Evolutionary conservation across 2,113 vertebrate genomes (phyloP).

Genomic region (Nycticryphes semicollaris): DNA sequence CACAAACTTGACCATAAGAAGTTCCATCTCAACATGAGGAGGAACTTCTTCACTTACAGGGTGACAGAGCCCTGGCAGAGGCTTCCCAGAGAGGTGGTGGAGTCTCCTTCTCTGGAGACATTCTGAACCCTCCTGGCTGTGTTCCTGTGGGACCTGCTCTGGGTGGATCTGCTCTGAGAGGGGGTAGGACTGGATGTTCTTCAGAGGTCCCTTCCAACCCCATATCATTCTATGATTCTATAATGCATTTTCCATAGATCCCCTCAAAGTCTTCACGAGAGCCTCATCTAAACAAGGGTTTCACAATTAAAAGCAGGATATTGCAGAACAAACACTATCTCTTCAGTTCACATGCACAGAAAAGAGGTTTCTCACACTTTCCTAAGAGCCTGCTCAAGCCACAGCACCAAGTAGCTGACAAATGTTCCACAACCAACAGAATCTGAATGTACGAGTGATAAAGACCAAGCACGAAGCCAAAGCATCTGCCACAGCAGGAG

Average conservation of each 20-base stretch:
- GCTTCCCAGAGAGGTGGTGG: too few relatives aligned
- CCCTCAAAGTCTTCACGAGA: background rate
- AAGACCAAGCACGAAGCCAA: background rate
- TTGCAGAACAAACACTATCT: background rate
- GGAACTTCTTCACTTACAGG: too few relatives aligned
- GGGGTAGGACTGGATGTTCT: too few relatives aligned
- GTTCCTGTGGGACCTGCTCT: too few relatives aligned
- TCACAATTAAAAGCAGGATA: background rate
- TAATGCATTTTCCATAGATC: background rate
- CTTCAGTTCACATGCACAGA: background rate
- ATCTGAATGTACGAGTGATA: background rate
- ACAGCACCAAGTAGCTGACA: background rate
- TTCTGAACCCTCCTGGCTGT: too few relatives aligned
- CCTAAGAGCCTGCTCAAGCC: background rate
- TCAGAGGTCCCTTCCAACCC: too few relatives aligned
- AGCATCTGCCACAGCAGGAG: slow-evolving; percentile 21
- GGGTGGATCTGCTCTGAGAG: too few relatives aligned
- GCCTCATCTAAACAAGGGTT: background rate
- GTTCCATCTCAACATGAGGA: too few relatives aligned
- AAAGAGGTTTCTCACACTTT: background rate
- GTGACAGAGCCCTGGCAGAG: too few relatives aligned
- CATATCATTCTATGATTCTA: too few relatives aligned
- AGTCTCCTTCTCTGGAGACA: too few relatives aligned
- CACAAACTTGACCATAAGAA: too few relatives aligned
- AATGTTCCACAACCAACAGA: background rate